Percentiles rank a stretch among this genome's conserved stretches.
These are phyloP conservation scores for Popillia japonica DNA, from an alignment of 1,140 invertebrate genomes.

Conservation along the genomic window DNA sequence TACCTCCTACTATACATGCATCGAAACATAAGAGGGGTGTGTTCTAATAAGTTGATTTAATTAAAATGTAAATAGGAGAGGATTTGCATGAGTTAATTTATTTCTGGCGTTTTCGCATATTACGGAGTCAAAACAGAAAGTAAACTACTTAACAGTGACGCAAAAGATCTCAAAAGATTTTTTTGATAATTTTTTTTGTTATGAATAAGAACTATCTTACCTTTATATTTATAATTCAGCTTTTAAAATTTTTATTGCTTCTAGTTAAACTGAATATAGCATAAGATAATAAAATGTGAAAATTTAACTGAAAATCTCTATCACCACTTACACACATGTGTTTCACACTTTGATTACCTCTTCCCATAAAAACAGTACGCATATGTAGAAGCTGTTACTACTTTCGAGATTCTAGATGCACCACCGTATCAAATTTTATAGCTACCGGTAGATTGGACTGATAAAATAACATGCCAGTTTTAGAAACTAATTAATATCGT, in stretches of 20 bases:
- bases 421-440: constrained; percentile 27
- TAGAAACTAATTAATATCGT: constrained; percentile 24
- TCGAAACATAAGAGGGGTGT: not conserved
- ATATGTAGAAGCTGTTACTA: not conserved
- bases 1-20: no score
- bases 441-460: not conserved
- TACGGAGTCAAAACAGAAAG: no score
- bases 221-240: no score
- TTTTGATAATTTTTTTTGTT: no score
- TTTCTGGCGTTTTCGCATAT: not conserved
- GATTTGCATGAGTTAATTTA: constrained; percentile 26
- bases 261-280: not conserved
- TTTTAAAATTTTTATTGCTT: no score
- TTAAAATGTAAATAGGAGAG: constrained; percentile 34
- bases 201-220: no score
- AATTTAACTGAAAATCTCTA: not conserved
- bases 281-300: not conserved
- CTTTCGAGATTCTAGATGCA: not conserved
- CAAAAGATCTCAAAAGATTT: no score
- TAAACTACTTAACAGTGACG: no score
- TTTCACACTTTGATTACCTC: not conserved
- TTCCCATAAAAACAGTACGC: not conserved
- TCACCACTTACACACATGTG: constrained; percentile 2
- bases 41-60: constrained; percentile 8
- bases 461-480: constrained; percentile 24